Evolutionary conservation across 2,888 invertebrate species (phyloP), one percentile per base, ranked within the genome.

Genomic region (Pachliopta kotzebuea): DNA sequence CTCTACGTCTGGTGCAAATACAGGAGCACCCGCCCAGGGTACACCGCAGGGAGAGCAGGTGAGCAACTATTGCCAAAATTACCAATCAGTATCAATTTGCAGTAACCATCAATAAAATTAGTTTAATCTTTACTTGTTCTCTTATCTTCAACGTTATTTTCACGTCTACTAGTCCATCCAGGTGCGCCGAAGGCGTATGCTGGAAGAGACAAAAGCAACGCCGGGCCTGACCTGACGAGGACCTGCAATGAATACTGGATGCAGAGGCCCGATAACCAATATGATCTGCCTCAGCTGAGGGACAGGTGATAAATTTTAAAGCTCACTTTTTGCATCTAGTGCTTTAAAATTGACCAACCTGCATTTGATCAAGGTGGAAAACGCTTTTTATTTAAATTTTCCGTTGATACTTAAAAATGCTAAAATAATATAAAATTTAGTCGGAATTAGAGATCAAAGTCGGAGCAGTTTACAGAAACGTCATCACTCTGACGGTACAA

Each of bases 241-340:
- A 83, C 89, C 14, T 90, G 90, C 75, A 90, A 90, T 64, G 90
- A 90, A 67, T 90, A 90, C 68, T 90, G 90, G 90, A 89, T 89
- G 89, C 85, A 85, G 49, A 79, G 82, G 2, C 80, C 88, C 0
- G 89, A 90, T 66, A 90, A 90, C 68, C 88, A 88, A 29, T 90
- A 90, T 56, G 90, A 90, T 31, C 81, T 89, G 85, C 90, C 90
- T 0, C 88, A 89, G 59, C 77, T 89, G n/a, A 79, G 89, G 69
- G 88, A 90, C 72, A 88, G 90, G 90, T 65, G 20, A 58, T 18
- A 2, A 59, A 14, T 20, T 45, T 24, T 55, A 21, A 23, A 54
- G 54, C 14, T 37, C 14, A 37, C 14, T 37, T 14, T 14, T 14
- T 37, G 37, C 26, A 3, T 4, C 6, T 26, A 26, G 26, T 26